Conservation (phyloP, 1,140 invertebrate species). For the Papilio polytes region DNA sequence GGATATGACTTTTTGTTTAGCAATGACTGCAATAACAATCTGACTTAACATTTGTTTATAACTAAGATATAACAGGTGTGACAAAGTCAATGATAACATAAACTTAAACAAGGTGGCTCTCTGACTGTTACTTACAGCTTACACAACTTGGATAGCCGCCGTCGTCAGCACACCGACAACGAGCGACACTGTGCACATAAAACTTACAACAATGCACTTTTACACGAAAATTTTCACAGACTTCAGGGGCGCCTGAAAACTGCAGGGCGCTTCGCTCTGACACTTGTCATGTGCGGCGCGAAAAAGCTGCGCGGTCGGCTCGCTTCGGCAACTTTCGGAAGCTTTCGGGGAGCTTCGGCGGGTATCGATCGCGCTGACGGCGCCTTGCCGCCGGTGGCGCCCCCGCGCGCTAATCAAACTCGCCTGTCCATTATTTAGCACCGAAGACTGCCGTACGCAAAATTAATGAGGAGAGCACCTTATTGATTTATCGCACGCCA, state of each 20-base stretch:
- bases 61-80: not conserved
- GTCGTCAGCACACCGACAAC: conserved; percentile 41
- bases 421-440: conserved; percentile 79
- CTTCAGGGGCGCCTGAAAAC: conserved; percentile 70
- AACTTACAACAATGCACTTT: conserved; percentile 67
- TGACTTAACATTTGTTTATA: not conserved
- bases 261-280: conserved; percentile 72
- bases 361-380: conserved; percentile 50
- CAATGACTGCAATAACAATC: not conserved
- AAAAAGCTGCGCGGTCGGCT: conserved; percentile 48
- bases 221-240: conserved; percentile 68
- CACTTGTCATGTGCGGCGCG: conserved; percentile 76
- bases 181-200: conserved; percentile 56
- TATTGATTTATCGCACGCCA: conserved; percentile 77
- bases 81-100: conserved; percentile 28
- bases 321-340: conserved; percentile 54
- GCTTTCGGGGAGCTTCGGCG: conserved; percentile 49
- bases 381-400: conserved; percentile 76
- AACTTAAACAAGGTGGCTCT: not conserved
- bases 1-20: not conserved
- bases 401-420: conserved; percentile 74
- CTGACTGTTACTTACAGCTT: conserved; percentile 64
- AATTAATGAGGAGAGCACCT: conserved; percentile 72
- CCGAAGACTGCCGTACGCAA: conserved; percentile 66
- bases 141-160: conserved; percentile 49